Evolutionary conservation across 2,113 vertebrate species (phyloP).

Genomic region (Aythya baeri): DNA sequence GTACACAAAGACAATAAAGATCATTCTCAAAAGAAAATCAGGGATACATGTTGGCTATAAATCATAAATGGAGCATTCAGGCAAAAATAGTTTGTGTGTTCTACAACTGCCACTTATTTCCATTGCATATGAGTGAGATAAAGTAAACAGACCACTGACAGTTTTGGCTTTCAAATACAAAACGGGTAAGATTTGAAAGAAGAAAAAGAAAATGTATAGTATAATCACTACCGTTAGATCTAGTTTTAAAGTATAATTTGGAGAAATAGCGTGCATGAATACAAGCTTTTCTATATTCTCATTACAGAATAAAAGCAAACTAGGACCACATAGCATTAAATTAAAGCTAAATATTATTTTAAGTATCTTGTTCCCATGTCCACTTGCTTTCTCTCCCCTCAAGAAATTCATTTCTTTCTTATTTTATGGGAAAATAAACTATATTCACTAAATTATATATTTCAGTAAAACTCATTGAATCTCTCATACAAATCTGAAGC

Average conservation of each 20-base stretch:
- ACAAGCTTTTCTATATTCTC: constrained; percentile 27
- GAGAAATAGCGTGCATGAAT: constrained; percentile 20
- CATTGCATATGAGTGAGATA: constrained; percentile 84
- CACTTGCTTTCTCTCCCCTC: background rate
- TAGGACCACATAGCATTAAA: constrained; percentile 23
- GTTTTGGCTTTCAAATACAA: constrained; percentile 70
- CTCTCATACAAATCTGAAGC: constrained; percentile 37
- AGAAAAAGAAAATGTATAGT: constrained; percentile 66
- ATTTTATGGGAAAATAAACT: constrained; percentile 23
- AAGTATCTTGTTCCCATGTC: constrained; percentile 32
- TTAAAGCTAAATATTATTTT: constrained; percentile 48
- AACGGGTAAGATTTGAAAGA: constrained; percentile 47
- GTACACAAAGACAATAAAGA: constrained; percentile 94
- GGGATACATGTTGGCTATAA: constrained; percentile 86
- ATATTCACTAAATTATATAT: constrained; percentile 23
- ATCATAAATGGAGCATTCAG: constrained; percentile 90
- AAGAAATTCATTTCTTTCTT: background rate
- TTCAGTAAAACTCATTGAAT: constrained; percentile 18
- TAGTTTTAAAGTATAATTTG: constrained; percentile 54
- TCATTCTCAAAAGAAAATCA: constrained; percentile 89
- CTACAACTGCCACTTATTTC: constrained; percentile 83
- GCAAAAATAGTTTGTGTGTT: constrained; percentile 85
- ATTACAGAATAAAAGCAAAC: constrained; percentile 43
- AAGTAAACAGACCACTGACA: constrained; percentile 84
- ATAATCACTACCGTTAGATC: constrained; percentile 61